phyloP scores from a whole-genome alignment of 2,888 invertebrate genomes.

The Xestia sexstrigata region DNA sequence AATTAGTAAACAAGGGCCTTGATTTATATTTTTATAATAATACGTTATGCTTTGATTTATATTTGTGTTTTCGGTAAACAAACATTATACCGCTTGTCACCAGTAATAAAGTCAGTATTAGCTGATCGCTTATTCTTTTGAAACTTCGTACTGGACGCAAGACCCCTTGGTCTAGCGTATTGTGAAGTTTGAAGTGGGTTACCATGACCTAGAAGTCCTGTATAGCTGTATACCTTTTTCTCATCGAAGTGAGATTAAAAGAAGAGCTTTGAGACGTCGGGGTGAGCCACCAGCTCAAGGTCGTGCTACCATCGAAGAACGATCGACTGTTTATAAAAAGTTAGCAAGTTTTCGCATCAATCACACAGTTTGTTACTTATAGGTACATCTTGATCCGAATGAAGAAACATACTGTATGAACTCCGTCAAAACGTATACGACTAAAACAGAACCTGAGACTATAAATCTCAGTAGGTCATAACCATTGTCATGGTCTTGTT shows the following conservation, averaged over 20 bases:
- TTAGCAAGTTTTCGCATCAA: neutral
- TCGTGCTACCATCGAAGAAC: neutral
- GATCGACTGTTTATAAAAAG: neutral
- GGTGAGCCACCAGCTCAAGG: no score
- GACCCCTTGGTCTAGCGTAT: neutral
- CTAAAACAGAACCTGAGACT: neutral
- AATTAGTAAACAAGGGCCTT: neutral
- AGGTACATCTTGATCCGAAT: neutral
- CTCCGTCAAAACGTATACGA: neutral
- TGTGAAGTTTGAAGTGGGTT: neutral
- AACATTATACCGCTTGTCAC: neutral
- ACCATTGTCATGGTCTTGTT: neutral
- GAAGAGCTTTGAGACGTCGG: neutral
- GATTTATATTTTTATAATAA: neutral
- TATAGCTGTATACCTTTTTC: neutral
- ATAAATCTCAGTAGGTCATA: neutral
- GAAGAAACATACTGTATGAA: neutral
- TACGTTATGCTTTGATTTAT: neutral
- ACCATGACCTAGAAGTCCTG: neutral
- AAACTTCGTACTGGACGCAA: neutral
- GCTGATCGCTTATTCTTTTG: neutral
- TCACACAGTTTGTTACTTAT: neutral
- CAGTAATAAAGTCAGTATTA: neutral
- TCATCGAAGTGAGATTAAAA: neutral
- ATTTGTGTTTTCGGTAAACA: neutral